These are phyloP conservation scores for Branchipolynoe longqiensis DNA, from an alignment of 2,888 invertebrate genomes.

Conservation along the genomic window DNA sequence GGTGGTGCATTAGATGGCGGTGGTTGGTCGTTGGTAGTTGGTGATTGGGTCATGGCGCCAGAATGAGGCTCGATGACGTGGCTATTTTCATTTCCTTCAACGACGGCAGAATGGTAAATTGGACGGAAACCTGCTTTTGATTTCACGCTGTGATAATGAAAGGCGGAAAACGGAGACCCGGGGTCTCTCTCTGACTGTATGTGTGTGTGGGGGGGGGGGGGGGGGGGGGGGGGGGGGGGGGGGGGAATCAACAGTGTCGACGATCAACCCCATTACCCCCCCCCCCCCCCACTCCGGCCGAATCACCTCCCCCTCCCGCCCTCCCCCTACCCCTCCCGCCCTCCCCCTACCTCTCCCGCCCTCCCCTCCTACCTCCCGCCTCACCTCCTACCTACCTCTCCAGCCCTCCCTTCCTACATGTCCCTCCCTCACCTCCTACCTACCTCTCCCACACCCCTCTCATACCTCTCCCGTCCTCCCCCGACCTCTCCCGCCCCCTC, in stretches of 20 bases:
- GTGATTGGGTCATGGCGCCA: too few relatives aligned
- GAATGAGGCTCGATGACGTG: not conserved
- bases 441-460: not conserved
- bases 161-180: too few relatives aligned
- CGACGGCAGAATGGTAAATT: slow-evolving; percentile 43
- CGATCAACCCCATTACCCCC: not conserved
- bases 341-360: too few relatives aligned
- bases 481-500: not conserved
- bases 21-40: too few relatives aligned
- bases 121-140: slow-evolving; percentile 51
- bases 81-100: slow-evolving; percentile 39
- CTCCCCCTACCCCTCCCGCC: too few relatives aligned
- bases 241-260: too few relatives aligned
- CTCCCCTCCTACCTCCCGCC: not conserved
- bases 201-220: too few relatives aligned
- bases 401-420: not conserved
- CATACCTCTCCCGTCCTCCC: not conserved
- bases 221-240: too few relatives aligned
- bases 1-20: too few relatives aligned
- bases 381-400: not conserved
- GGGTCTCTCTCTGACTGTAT: too few relatives aligned
- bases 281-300: not conserved
- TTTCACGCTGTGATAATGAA: slow-evolving; percentile 50
- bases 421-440: too few relatives aligned
- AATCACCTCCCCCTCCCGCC: not conserved